Evolutionary conservation across 2,797 vertebrate species (phyloP), one percentile per base, ranked within the genome.

Genomic region (Pteronotus mesoamericanus): DNA sequence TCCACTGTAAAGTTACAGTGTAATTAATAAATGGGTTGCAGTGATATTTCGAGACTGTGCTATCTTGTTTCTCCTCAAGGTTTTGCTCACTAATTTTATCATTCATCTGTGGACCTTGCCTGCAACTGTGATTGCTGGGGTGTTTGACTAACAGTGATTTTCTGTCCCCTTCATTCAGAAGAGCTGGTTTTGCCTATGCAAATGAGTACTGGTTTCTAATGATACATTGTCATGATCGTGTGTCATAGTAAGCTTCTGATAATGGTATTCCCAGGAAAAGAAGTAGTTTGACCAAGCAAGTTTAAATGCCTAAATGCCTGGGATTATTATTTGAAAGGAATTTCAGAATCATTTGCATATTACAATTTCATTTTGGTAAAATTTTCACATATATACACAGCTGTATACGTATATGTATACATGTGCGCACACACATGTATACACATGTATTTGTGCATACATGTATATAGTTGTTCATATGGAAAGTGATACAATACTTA

Each of bases 321-420:
- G 5, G 69, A 75, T 93, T 93, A 48, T 94, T 72, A 29, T 88
- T 90, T 94, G 68, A 94, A 95, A 91, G 55, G 46, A 55, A 51
- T 74, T 71, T 91, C 18, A 94, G 90, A 94, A 85, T 61, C 57
- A 26, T 89, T 82, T 83, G 42, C 42, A 80, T 53, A 79, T 87
- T 80, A 57, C 68, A 39, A 71, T 90, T 94, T 84, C 53, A 59
- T 87, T 94, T 96, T 92, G 22, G n/a, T 89, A 72, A 82, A 86
- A 94, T n/a, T n/a, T n/a, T n/a, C n/a, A n/a, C n/a, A n/a, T n/a
- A n/a, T n/a, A n/a, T n/a, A n/a, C n/a, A n/a, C n/a, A n/a, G n/a
- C n/a, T n/a, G n/a, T n/a, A n/a, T 3, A 26, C 55, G 57, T 10
- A 11, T 11, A 48, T 44, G 12, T 29, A 29, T 29, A 59, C 57